Evolutionary conservation across 2,797 vertebrate genomes (phyloP).

Genomic region (Adrianichthys oophorus): DNA sequence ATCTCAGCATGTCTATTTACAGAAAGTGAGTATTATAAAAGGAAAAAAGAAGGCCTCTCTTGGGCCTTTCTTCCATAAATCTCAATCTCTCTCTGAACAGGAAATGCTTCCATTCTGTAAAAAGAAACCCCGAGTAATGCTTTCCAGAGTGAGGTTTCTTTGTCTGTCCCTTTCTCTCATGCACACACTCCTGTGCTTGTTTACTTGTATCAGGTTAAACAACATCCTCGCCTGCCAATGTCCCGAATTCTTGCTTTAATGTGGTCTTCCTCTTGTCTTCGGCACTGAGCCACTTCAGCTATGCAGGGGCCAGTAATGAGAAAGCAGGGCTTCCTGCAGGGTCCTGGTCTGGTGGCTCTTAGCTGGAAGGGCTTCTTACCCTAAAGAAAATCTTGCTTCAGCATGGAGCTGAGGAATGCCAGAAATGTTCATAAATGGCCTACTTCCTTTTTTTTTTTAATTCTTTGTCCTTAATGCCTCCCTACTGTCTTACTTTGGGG

Average conservation of each 20-base stretch:
- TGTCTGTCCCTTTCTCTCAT: slow-evolving; percentile 11
- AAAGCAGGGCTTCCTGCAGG: slow-evolving; percentile 33
- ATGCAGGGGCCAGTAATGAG: slow-evolving; percentile 28
- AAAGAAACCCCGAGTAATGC: slow-evolving; percentile 38
- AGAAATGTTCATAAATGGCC: slow-evolving; percentile 59
- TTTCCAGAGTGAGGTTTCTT: slow-evolving; percentile 39
- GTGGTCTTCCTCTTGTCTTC: slow-evolving; percentile 59
- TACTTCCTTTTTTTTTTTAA: slow-evolving; percentile 13
- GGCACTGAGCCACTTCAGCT: slow-evolving; percentile 36
- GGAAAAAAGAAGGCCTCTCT: slow-evolving; percentile 36
- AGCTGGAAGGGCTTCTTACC: slow-evolving; percentile 42
- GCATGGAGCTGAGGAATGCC: slow-evolving; percentile 55
- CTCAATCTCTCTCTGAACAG: slow-evolving; percentile 51
- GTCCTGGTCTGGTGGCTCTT: slow-evolving; percentile 49
- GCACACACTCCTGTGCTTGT: slow-evolving; percentile 29
- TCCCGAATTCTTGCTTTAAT: slow-evolving; percentile 68
- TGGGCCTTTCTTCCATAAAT: slow-evolving; percentile 52
- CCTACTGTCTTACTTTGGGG: slow-evolving; percentile 12
- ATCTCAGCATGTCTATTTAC: slow-evolving; percentile 42
- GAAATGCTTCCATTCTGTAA: slow-evolving; percentile 64
- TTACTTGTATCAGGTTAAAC: slow-evolving; percentile 61
- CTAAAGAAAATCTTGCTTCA: slow-evolving; percentile 60
- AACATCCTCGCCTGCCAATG: slow-evolving; percentile 52
- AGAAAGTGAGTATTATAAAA: slow-evolving; percentile 43
- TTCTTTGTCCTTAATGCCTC: slow-evolving; percentile 30